phyloP scores from a whole-genome alignment of 2,113 vertebrate species.

The Lepidiolamprologus cunningtoni region DNA sequence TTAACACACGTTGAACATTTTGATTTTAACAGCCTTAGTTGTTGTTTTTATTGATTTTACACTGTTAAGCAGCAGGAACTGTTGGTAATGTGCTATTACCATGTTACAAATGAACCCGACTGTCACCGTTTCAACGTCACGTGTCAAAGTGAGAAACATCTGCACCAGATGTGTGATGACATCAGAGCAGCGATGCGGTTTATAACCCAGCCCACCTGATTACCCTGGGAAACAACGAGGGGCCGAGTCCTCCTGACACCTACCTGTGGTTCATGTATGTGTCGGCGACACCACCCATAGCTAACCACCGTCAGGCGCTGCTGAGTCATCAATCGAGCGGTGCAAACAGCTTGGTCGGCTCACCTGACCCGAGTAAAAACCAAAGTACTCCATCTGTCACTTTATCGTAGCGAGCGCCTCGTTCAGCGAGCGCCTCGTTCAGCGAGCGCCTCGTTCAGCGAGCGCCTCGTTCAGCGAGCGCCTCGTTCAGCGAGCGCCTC shows the following conservation, averaged over 20 bases:
- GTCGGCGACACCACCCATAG: not conserved
- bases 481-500: no score
- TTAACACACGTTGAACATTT: fast-evolving
- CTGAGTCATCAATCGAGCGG: fast-evolving
- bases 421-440: no score
- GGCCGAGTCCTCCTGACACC: not conserved
- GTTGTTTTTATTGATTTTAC: not conserved
- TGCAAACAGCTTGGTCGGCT: not conserved
- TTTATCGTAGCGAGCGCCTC: no score
- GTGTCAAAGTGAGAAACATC: not conserved
- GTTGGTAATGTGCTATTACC: not conserved
- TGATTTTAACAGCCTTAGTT: fast-evolving
- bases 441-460: no score
- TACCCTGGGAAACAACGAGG: not conserved
- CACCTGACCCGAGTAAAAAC: not conserved
- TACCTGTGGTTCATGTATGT: not conserved
- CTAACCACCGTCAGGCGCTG: fast-evolving
- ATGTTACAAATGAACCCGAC: not conserved
- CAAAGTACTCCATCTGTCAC: not conserved
- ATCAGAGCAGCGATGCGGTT: not conserved
- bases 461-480: no score
- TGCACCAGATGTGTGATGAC: not conserved
- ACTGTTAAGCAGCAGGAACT: not conserved
- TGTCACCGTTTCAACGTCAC: not conserved
- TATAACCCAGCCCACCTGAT: not conserved